Base-by-base conservation (phyloP, 2,888 invertebrate species). In the Agapostemon virescens region DNA sequence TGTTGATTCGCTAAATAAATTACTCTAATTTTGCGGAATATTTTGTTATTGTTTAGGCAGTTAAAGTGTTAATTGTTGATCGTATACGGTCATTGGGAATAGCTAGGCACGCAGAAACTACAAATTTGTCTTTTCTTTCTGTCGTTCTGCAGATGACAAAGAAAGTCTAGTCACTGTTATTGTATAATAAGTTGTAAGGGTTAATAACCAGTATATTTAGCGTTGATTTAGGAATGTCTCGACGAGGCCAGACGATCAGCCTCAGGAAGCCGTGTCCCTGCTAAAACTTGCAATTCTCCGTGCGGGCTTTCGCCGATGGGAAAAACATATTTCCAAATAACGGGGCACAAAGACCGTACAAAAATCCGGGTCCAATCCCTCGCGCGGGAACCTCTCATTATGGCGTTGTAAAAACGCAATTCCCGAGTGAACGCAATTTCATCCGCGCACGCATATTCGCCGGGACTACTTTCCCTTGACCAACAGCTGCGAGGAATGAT, bases 401-500 rank as follows among this genome's bases (percentile, higher is more conserved):
- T 72, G 68, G 67, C 45, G 68, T 71, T 74, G 74, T 74, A 83
- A 81, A 85, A 86, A 84, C 77, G 68, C 58, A 30, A 61, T 61
- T 33, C 58, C 58, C 58, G 58, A 33, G 30, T 33, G 58, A 61
- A 61, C 33, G 33, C 78, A 85, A 84, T 84, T 85, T 80, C 75
- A 66, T 71, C 69, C 66, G 58, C 58, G 58, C 17, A 30, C 30
- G 30, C 30, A 26, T 26, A 26, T 30, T 13, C 20, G 33, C 55
- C 73, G 69, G 69, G 70, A 79, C 77, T 69, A 63, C 69, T 77
- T 73, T 70, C 78, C 72, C 82, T 73, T 64, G 74, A 73, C 74
- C 68, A 77, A 71, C 78, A 64, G 76, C 69, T 81, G 64, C 63
- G 67, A 66, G 83, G 74, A 81, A 80, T 81, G 83, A 77, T 77